Percentiles rank a stretch among this genome's conserved stretches.
phyloP scores from a whole-genome alignment of 2,888 invertebrate species.

The Acronicta aceris region DNA sequence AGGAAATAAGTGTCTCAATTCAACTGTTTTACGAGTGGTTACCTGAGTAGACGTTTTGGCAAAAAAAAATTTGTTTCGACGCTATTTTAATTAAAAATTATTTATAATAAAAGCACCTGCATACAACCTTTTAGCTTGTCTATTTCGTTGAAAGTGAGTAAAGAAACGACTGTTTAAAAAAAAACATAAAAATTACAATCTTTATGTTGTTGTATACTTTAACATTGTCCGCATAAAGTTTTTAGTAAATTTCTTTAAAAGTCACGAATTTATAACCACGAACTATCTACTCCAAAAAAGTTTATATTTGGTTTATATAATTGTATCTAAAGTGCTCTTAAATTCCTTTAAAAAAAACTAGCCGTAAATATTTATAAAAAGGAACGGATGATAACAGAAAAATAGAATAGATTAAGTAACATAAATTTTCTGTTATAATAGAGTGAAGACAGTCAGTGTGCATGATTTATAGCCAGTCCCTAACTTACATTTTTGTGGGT shows the following conservation, averaged over 20 bases:
- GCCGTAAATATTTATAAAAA: constrained; percentile 11
- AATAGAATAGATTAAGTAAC: constrained; percentile 15
- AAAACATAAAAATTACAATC: no score
- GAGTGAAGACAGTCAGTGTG: constrained; percentile 17
- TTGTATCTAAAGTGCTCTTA: background rate
- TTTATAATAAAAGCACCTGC: no score
- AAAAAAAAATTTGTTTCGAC: no score
- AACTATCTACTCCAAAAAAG: no score
- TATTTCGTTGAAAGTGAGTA: no score
- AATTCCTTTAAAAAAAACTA: constrained; percentile 3
- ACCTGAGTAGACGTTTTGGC: constrained; percentile 9
- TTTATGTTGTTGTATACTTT: no score
- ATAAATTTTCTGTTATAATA: constrained; percentile 28
- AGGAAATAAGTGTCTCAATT: constrained; percentile 27
- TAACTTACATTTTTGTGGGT: constrained; percentile 15
- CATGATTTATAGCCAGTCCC: constrained; percentile 26
- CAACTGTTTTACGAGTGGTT: constrained; percentile 22
- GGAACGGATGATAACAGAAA: constrained; percentile 2
- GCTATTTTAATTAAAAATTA: no score
- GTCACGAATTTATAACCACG: no score
- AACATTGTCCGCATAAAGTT: background rate
- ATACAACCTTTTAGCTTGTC: no score
- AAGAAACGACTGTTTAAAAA: no score
- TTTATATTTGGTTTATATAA: no score
- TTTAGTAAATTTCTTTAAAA: background rate